A percentile compares a stretch with the other conserved stretches of the same genome.
Evolutionary conservation across 2,113 vertebrate genomes (phyloP).

Genomic region (Panthera uncia): DNA sequence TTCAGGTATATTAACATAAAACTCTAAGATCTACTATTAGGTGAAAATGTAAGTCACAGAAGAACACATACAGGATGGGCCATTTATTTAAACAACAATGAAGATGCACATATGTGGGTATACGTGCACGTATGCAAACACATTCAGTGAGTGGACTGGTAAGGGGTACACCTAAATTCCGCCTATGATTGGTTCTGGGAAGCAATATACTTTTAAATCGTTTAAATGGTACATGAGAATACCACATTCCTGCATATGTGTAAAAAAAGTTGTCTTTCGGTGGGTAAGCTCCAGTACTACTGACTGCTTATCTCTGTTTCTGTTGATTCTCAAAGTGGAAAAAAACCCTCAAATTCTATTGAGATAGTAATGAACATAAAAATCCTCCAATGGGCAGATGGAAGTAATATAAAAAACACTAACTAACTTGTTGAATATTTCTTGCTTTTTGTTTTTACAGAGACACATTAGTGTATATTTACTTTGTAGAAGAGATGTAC

Average conservation of each 20-base stretch:
- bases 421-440: neutral
- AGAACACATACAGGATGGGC: neutral
- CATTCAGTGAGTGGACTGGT: neutral
- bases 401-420: neutral
- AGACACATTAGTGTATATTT: slow-evolving; percentile 49
- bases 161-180: neutral
- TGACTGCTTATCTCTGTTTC: neutral
- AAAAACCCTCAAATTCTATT: neutral
- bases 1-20: neutral
- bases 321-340: neutral
- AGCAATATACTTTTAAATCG: neutral
- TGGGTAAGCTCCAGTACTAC: neutral
- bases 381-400: neutral
- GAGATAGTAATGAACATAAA: neutral
- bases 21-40: neutral
- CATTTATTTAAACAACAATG: neutral
- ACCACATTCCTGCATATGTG: neutral
- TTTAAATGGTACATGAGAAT: neutral
- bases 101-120: neutral
- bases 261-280: neutral
- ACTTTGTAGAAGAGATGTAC: neutral
- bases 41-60: neutral
- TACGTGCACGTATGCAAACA: neutral
- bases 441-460: slow-evolving; percentile 5
- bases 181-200: neutral